Base-by-base conservation (phyloP, 1,140 invertebrate genomes). In the Temnothorax longispinosus region DNA sequence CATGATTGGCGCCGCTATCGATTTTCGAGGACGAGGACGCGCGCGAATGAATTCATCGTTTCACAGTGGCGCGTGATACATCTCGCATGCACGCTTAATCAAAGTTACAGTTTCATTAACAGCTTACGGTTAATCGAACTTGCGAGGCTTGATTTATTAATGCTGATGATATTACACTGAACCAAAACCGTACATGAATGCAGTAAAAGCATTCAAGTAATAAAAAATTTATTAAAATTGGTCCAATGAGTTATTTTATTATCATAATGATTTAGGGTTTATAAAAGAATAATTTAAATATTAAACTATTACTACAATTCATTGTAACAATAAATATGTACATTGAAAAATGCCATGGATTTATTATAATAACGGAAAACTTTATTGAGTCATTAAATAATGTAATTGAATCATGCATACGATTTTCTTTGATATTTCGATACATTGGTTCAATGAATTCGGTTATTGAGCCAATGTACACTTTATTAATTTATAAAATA, bases 91-190 rank as follows among this genome's bases (percentile, higher is more conserved):
- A 13, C 32, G 21, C 38, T 72, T 82, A 84, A 74, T 84, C 54
- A 47, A 60, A 60, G 21, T 84, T 84, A 60, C 54, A 74, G 18
- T 41, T 60, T 60, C 67, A 84, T 84, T 74, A 58, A 35, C 50
- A 47, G 50, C 52, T 72, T 67, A 35, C 38, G 18, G 54, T 41
- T 74, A 74, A 84, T 84, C 54, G 54, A 74, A 41, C 41, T 38
- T 74, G 38, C 18, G 50, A 44, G 1, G 18, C 2, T 3, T 58
- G 38, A 82, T 72, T 82, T 72, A 72, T 82, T 72, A 15, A 72
- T 56, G 64, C 58, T 72, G 72, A 72, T 72, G 52, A 72, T 44
- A 58, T 82, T 21, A 11, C 56, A 47, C 18, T 41, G 13, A 67
- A 67, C 3, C 18, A 67, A 44, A 67, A 67, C 18, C 5, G 64